Evolutionary conservation across 2,797 vertebrate genomes (phyloP).

Genomic region (Ispidina lecontei): DNA sequence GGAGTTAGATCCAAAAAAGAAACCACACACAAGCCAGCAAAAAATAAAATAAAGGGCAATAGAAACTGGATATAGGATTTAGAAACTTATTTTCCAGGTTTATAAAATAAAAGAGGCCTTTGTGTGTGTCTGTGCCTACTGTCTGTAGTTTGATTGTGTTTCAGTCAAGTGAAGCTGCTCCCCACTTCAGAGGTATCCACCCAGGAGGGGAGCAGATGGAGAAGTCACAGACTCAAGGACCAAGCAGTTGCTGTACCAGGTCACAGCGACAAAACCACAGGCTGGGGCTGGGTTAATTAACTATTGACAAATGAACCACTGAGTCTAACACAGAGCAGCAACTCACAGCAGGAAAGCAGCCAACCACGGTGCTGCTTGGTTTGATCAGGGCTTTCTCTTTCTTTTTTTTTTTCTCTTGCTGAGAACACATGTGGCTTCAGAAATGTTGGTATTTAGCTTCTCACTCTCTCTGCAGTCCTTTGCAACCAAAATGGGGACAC

Average conservation of each 20-base stretch:
- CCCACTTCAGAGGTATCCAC: background rate
- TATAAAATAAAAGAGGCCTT: background rate
- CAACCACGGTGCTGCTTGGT: background rate
- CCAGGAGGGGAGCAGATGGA: background rate
- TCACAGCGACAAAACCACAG: background rate
- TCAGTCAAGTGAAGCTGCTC: background rate
- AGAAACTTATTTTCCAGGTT: background rate
- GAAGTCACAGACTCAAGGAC: background rate
- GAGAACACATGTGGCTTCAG: fast-evolving
- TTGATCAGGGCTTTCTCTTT: background rate
- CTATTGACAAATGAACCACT: background rate
- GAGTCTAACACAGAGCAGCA: background rate
- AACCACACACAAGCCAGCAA: fast-evolving
- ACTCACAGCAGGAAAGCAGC: background rate
- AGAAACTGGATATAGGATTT: too few species aligned
- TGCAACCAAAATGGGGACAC: fast-evolving
- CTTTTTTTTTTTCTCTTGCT: background rate
- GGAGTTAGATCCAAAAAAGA: background rate
- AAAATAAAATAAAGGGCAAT: background rate
- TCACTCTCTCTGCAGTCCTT: background rate
- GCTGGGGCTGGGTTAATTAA: too few species aligned
- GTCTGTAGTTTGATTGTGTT: too few species aligned
- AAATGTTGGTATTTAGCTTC: background rate
- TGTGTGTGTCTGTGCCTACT: background rate
- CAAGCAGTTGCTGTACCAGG: background rate